Conservation (phyloP, 1,140 invertebrate species). For the Drosophila grimshawi region DNA sequence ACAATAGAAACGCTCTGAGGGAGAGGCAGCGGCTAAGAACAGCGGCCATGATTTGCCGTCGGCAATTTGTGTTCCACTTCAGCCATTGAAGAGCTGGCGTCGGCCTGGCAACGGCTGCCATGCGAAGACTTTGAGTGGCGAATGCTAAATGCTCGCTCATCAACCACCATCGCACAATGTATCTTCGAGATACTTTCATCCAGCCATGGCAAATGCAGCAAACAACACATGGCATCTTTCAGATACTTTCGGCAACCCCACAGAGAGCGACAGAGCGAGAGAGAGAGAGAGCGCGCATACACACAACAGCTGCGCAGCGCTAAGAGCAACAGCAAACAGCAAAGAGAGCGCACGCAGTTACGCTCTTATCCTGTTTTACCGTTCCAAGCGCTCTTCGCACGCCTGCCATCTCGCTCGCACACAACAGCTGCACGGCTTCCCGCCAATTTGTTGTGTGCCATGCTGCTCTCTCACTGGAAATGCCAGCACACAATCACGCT, state of each 20-base stretch:
- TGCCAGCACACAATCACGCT: neutral
- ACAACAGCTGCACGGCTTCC: slow-evolving; percentile 59
- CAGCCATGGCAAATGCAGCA: slow-evolving; percentile 20
- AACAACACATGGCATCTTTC: slow-evolving; percentile 47
- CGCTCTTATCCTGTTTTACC: slow-evolving; percentile 52
- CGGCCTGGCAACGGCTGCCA: slow-evolving; percentile 47
- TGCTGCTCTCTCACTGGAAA: slow-evolving; percentile 54
- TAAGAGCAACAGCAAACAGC: slow-evolving; percentile 1
- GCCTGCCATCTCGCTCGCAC: slow-evolving; percentile 39
- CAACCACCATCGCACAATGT: slow-evolving; percentile 46
- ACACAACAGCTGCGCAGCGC: slow-evolving; percentile 29
- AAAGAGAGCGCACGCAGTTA: slow-evolving; percentile 10
- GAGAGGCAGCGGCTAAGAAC: slow-evolving; percentile 13
- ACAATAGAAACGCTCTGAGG: slow-evolving; percentile 45
- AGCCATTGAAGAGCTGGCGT: slow-evolving; percentile 58
- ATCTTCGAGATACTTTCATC: slow-evolving; percentile 33
- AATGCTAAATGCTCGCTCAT: slow-evolving; percentile 59
- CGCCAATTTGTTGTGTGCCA: slow-evolving; percentile 54
- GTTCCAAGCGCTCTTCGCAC: slow-evolving; percentile 44
- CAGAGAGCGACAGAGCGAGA: slow-evolving; percentile 12
- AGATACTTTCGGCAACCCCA: slow-evolving; percentile 30
- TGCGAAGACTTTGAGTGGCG: slow-evolving; percentile 66
- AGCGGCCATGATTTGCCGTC: slow-evolving; percentile 78
- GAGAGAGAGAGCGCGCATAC: neutral
- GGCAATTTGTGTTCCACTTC: slow-evolving; percentile 52